Evolutionary conservation across 2,113 vertebrate species (phyloP).

Genomic region (cattle (Bos taurus)): ARS-UCD2.0 NC_037340.1:7116501-7117000

Average conservation of each 20-base stretch:
- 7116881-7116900: neutral
- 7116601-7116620: constrained; percentile 4
- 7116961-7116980: constrained; percentile 31
- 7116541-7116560: neutral
- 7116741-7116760: neutral
- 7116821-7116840: neutral
- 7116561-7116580: neutral
- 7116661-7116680: neutral
- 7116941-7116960: neutral
- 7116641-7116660: neutral
- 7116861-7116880: constrained; percentile 36
- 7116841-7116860: constrained; percentile 14
- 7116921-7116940: neutral
- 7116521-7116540: neutral
- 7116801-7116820: neutral
- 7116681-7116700: neutral
- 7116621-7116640: neutral
- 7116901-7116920: neutral
- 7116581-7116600: neutral
- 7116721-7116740: neutral
- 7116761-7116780: neutral
- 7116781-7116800: constrained; percentile 9
- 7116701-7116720: neutral
- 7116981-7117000: neutral
- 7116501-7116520: neutral